These are phyloP conservation scores for Drosophila mettleri DNA, from an alignment of 2,888 invertebrate genomes.

Conservation along the genomic window DNA sequence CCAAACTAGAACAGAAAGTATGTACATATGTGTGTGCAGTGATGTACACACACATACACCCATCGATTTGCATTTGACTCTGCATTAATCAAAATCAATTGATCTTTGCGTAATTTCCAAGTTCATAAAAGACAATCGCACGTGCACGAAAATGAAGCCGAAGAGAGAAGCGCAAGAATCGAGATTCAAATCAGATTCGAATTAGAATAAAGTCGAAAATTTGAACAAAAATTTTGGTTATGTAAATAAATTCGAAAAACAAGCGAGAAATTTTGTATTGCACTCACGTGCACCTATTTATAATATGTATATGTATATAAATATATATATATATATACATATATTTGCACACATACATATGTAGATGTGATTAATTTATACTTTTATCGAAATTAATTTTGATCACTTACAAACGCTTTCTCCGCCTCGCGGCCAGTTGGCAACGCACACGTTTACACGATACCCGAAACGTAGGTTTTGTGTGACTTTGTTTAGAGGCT, in stretches of 20 bases:
- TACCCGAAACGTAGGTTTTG: conserved; percentile 6
- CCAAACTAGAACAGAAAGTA: conserved; percentile 41
- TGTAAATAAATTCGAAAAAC: conserved; percentile 41
- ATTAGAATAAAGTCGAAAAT: conserved; percentile 14
- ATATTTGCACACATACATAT: too few relatives aligned
- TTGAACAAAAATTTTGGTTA: conserved; percentile 37
- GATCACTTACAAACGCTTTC: conserved; percentile 17
- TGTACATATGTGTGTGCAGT: conserved; percentile 26
- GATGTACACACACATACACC: too few relatives aligned
- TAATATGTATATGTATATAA: background rate
- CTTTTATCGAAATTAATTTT: background rate
- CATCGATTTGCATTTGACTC: background rate
- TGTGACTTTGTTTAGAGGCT: conserved; percentile 36
- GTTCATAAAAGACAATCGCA: conserved; percentile 7
- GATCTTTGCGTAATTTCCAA: background rate
- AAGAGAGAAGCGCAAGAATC: background rate
- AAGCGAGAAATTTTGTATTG: conserved; percentile 8
- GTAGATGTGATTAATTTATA: background rate
- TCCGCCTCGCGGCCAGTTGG: conserved; percentile 1
- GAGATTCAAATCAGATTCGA: conserved; percentile 3
- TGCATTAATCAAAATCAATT: conserved; percentile 49
- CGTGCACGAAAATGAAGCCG: conserved; percentile 17
- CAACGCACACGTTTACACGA: conserved; percentile 4
- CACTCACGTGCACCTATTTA: conserved; percentile 16
- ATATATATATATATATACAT: background rate